A percentile compares a stretch with the other conserved stretches of the same genome.
phyloP scores from a whole-genome alignment of 1,140 invertebrate genomes.

The Druon quercuslanigerum region DNA sequence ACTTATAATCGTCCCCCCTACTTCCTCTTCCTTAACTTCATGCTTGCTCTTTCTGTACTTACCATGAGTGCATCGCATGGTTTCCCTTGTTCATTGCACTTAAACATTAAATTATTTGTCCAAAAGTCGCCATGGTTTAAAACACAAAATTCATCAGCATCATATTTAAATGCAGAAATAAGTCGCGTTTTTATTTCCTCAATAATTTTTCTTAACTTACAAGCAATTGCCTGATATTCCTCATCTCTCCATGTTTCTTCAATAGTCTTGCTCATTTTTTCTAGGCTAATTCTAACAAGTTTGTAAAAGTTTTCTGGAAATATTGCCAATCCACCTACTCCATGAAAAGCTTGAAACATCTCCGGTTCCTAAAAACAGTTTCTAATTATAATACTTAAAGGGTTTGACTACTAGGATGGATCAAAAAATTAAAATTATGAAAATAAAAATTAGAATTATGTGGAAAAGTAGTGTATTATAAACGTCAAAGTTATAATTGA shows the following conservation, averaged over 20 bases:
- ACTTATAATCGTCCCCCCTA: no score
- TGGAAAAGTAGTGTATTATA: no score
- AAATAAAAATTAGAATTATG: no score
- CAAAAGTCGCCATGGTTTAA: constrained; percentile 67
- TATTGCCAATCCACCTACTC: neutral
- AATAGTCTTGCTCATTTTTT: constrained; percentile 58
- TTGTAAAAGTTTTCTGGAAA: constrained; percentile 10
- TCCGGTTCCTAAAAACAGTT: neutral
- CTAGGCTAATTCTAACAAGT: constrained; percentile 46
- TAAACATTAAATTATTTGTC: constrained; percentile 64
- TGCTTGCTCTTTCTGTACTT: constrained; percentile 6
- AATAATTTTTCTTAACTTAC: constrained; percentile 65
- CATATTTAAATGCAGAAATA: neutral
- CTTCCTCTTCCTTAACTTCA: no score
- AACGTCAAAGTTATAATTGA: no score
- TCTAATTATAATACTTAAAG: no score
- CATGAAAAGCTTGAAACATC: neutral
- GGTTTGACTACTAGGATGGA: no score
- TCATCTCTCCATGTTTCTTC: constrained; percentile 56
- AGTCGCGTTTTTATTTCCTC: neutral
- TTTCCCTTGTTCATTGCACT: constrained; percentile 43
- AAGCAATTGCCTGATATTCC: constrained; percentile 30
- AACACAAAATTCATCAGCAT: constrained; percentile 55
- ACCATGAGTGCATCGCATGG: constrained; percentile 49
- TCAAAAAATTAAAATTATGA: no score